Evolutionary conservation across 1,140 invertebrate species (phyloP), one percentile per base, ranked within the genome.

Genomic region (Dinoponera quadriceps): DNA sequence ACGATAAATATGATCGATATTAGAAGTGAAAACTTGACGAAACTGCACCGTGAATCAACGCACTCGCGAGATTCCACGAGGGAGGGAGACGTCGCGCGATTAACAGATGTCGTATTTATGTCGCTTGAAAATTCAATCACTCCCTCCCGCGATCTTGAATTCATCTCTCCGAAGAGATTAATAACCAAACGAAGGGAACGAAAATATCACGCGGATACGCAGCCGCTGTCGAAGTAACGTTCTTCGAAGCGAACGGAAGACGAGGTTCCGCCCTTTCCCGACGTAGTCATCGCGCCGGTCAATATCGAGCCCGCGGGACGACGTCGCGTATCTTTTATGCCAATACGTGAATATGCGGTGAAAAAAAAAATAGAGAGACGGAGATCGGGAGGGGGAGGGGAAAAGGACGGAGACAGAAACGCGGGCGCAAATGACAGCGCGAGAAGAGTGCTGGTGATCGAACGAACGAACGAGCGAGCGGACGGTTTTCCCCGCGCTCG

Each of bases 311-410:
- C 18, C 74, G 48, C 62, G 48, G 27, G 48, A 77, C 44, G 49
- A 77, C 80, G 85, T 84, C 78, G 38, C 55, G 33, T 65, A 83
- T 44, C 29, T 78, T 78, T 83, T 44, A 83, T 78, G 72, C 82
- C 72, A 62, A 55, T 63, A 63, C 78, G n/a, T n/a, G 29, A 25
- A 27, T 29, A 51, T 49, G 38, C 54, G 22, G 18, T 44, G n/a
- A 25, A 59, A 59, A n/a, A 59, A 27, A 9, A 9, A 9, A 44
- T 33, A 7, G 38, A 44, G 1, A 11, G 22, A 48, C 63, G 9
- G 29, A 74, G 13, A 66, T n/a, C n/a, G n/a, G n/a, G 16, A 13
- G 1, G 14, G n/a, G 16, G 9, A 29, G 1, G 20, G 7, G 27
- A 2, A 48, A n/a, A 29, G 62, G 22, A 44, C 38, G 63, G 7